These are phyloP conservation scores for Cepphus grylle DNA, from an alignment of 2,113 vertebrate genomes.

Conservation along the genomic window DNA sequence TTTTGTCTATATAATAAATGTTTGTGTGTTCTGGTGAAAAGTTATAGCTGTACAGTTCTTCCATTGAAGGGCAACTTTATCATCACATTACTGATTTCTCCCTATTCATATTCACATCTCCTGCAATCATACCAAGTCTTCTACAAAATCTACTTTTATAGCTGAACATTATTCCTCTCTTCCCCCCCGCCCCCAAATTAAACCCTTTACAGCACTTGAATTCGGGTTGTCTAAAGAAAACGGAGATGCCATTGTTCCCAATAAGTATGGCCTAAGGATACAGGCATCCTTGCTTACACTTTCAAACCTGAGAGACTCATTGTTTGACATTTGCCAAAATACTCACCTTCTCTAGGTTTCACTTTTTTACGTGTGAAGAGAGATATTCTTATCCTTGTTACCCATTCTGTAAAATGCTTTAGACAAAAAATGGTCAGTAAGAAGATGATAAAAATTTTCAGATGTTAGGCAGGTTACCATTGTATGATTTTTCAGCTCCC, in stretches of 20 bases:
- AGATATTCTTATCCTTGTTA: neutral
- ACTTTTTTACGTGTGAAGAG: neutral
- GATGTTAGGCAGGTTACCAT: neutral
- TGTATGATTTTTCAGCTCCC: neutral
- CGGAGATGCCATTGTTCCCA: neutral
- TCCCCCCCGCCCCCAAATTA: accelerated
- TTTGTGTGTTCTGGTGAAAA: neutral
- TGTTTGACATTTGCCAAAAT: neutral
- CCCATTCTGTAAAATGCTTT: neutral
- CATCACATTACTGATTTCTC: neutral
- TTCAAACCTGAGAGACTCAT: neutral
- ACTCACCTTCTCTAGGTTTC: neutral
- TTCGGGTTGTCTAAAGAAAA: neutral
- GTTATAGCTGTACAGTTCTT: neutral
- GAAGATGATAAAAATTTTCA: neutral
- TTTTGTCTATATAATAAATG: neutral
- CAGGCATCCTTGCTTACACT: neutral
- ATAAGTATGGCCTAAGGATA: neutral
- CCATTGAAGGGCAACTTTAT: neutral
- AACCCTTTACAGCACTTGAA: neutral
- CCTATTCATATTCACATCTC: neutral
- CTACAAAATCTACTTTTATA: neutral
- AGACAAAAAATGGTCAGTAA: neutral
- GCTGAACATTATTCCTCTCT: neutral
- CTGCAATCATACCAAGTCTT: neutral